These are phyloP conservation scores for Paratrypauchen microcephalus DNA, from an alignment of 2,797 vertebrate genomes.

Conservation along the genomic window DNA sequence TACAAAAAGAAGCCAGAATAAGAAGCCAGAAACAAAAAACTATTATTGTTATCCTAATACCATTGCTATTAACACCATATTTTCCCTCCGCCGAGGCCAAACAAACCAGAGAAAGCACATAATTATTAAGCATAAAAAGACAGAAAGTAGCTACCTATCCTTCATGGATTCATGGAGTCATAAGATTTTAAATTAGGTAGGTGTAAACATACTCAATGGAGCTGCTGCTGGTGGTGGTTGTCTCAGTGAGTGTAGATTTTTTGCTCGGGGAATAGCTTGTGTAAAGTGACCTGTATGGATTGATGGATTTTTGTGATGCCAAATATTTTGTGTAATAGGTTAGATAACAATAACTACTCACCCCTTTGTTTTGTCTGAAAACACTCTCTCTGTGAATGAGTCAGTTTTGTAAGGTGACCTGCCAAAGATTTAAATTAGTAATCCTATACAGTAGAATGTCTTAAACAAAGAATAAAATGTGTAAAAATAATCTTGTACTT, in stretches of 20 bases:
- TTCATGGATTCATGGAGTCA: conserved; percentile 10
- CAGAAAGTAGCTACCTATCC: conserved; percentile 44
- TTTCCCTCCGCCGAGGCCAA: no score
- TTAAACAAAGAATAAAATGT: neutral
- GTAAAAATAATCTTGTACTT: conserved; percentile 37
- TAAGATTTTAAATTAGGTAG: neutral
- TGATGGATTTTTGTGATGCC: conserved; percentile 14
- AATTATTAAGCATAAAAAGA: neutral
- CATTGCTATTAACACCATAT: no score
- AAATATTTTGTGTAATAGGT: neutral
- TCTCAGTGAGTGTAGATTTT: conserved; percentile 60
- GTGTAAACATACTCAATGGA: conserved; percentile 34
- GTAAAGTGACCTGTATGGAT: conserved; percentile 54
- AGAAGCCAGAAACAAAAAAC: no score
- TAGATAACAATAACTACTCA: conserved; percentile 38
- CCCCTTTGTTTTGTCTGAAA: conserved; percentile 58
- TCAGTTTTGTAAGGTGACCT: conserved; percentile 60
- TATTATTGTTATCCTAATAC: no score
- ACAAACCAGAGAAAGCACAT: no score
- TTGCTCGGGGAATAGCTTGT: conserved; percentile 53
- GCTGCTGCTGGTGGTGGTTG: conserved; percentile 37
- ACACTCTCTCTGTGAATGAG: conserved; percentile 62
- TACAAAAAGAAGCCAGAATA: no score
- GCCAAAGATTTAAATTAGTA: conserved; percentile 3
- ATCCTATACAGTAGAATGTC: neutral